Evolutionary conservation across 2,888 invertebrate genomes (phyloP).

Genomic region (Papilio protenor): DNA sequence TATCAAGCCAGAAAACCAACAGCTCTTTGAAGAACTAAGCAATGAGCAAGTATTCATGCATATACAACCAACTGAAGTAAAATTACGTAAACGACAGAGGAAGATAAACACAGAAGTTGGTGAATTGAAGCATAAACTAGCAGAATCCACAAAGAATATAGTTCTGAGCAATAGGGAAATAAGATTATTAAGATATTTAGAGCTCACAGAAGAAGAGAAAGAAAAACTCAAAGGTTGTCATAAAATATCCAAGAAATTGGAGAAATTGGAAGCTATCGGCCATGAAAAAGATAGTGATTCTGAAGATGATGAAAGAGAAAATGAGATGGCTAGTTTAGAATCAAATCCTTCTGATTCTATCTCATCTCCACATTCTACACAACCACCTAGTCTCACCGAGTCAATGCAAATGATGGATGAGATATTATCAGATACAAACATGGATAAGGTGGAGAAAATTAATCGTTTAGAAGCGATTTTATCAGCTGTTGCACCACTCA

Average conservation of each 20-base stretch:
- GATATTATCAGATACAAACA: slow-evolving; percentile 91
- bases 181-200: slow-evolving; percentile 93
- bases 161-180: slow-evolving; percentile 97
- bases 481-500: slow-evolving; percentile 90
- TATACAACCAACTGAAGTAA: slow-evolving; percentile 93
- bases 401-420: slow-evolving; percentile 96
- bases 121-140: slow-evolving; percentile 92
- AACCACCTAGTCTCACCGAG: slow-evolving; percentile 92
- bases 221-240: slow-evolving; percentile 95
- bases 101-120: slow-evolving; percentile 96
- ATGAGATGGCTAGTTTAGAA: slow-evolving; percentile 92
- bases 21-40: slow-evolving; percentile 92
- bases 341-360: slow-evolving; percentile 91
- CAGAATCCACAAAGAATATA: slow-evolving; percentile 92
- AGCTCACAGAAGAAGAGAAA: slow-evolving; percentile 95
- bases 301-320: slow-evolving; percentile 88
- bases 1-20: slow-evolving; percentile 88
- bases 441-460: slow-evolving; percentile 93
- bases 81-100: slow-evolving; percentile 93
- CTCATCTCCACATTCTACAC: slow-evolving; percentile 90
- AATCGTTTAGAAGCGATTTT: slow-evolving; percentile 94
- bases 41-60: slow-evolving; percentile 94
- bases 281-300: slow-evolving; percentile 91
- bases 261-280: slow-evolving; percentile 92
- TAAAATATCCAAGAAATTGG: slow-evolving; percentile 96